Base-by-base conservation (phyloP, 1,140 invertebrate species). In the Procambarus virginalis region DNA sequence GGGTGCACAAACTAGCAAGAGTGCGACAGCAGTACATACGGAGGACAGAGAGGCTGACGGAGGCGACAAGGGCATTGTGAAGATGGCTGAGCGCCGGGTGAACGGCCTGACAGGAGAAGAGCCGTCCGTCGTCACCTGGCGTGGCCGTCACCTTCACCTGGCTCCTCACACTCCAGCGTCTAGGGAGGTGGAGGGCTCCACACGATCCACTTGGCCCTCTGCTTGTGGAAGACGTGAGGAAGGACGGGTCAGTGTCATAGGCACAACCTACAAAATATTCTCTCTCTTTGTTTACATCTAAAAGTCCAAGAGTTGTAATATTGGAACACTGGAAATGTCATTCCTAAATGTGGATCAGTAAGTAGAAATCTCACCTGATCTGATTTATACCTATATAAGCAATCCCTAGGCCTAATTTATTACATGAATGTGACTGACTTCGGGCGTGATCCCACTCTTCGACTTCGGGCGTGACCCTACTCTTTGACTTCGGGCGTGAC, bases 31-130 rank as follows among this genome's bases (percentile, higher is more conserved):
- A 2, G 20, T 20, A 89, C 88, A 58, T 60, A 89, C 88, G 80
- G 6, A 83, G 48, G 8, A 89, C 88, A 51, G 88, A 82, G 68
- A 89, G 88, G 2, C 75, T 84, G 5, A 89, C 70, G 2, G 88
- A 77, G 12, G 70, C 34, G 51, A 10, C 22, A 64, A 48, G 60
- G 10, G 45, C 0, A 10, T 10, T 22, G 46, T 4, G 68, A 5
- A n/a, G 1, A 51, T 34, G 3, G 0, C 8, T 3, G n/a, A 86
- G 75, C 45, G 49, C 46, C n/a, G 84, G 84, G 75, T 86, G 84
- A 8, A 76, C n/a, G 0, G 84, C 84, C 22, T 58, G 84, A 46
- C 84, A 86, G 73, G 75, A 76, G 73, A 55, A 77, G 3, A 46
- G 2, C 3, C 55, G 14, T 0, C 51, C 70, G 34, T 86, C 84